Percentiles rank a stretch among this genome's conserved stretches.
phyloP scores from a whole-genome alignment of 2,797 vertebrate species.

The Rachycentron canadum region DNA sequence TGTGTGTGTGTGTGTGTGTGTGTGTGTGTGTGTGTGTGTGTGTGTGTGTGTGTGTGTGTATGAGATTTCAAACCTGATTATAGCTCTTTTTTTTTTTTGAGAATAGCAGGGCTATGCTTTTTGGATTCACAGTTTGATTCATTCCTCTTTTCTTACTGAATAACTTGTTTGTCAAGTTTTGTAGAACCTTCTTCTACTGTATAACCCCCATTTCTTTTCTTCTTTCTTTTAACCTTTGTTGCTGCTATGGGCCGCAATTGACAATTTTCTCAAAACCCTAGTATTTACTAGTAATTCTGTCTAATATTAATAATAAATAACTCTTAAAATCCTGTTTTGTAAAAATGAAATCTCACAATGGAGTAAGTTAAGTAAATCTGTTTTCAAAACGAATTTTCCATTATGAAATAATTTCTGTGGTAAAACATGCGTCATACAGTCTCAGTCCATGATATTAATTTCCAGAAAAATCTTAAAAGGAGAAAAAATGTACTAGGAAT shows the following conservation, averaged over 20 bases:
- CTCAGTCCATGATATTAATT: not conserved
- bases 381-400: not conserved
- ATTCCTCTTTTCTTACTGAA: not conserved
- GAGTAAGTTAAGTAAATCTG: not conserved
- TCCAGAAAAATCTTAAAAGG: not conserved
- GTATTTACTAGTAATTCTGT: not conserved
- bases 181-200: too few relatives aligned
- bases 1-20: not conserved
- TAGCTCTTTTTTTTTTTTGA: not conserved
- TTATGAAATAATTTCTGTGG: not conserved
- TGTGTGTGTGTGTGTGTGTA: not conserved
- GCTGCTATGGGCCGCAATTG: not conserved
- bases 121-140: not conserved
- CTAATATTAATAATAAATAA: too few relatives aligned
- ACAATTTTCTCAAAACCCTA: not conserved
- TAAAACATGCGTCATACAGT: not conserved
- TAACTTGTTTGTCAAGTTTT: not conserved
- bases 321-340: not conserved
- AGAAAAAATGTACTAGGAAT: not conserved
- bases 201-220: not conserved
- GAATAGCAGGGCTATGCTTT: not conserved
- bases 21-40: not conserved
- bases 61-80: not conserved
- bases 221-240: slow-evolving; percentile 5
- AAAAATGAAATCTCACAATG: not conserved